Base-by-base conservation (phyloP, 2,888 invertebrate genomes). In the Lycophotia porphyrea region DNA sequence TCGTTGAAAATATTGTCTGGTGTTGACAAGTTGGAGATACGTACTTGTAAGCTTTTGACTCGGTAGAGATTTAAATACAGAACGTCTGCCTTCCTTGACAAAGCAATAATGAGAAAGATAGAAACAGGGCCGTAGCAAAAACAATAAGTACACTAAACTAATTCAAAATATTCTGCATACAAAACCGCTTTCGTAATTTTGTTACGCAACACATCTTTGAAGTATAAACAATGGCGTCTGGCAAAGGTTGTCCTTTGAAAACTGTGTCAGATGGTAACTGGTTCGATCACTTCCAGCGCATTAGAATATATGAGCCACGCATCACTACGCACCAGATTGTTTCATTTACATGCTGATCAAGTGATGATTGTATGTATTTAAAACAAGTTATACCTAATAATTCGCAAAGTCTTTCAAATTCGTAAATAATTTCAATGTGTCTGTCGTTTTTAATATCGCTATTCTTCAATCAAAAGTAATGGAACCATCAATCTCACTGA, bases 221-320 rank as follows among this genome's bases (percentile, higher is more conserved):
- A 80, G 81, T 85, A 89, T 90, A 93, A 90, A 95, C 95, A 95
- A 95, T 95, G 90, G 94, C 88, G 89, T 86, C 89, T 90, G 89
- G 91, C 88, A 90, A 90, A 92, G 90, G 92, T 89, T 94, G 94
- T 94, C 95, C 93, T 95, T 93, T 93, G 87, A 90, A 92, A 95
- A 93, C 92, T 95, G 88, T 95, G 95, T 94, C 94, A 94, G 88
- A 90, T 85, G 78, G 88, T 84, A 92, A 93, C 93, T 92, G 90
- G 92, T 92, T 91, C 90, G 90, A 91, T 92, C 86, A 81, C 84
- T 80, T 82, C 73, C 76, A 76, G 52, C 65, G 74, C 74, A 80
- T 76, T 88, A 78, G 77, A 79, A 74, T 87, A 84, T 73, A 73
- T 61, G 65, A 71, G 55, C 65, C 63, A 63, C 64, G 58, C 49